phyloP scores from a whole-genome alignment of 2,888 invertebrate genomes.

The Auanema freiburgensis region DNA sequence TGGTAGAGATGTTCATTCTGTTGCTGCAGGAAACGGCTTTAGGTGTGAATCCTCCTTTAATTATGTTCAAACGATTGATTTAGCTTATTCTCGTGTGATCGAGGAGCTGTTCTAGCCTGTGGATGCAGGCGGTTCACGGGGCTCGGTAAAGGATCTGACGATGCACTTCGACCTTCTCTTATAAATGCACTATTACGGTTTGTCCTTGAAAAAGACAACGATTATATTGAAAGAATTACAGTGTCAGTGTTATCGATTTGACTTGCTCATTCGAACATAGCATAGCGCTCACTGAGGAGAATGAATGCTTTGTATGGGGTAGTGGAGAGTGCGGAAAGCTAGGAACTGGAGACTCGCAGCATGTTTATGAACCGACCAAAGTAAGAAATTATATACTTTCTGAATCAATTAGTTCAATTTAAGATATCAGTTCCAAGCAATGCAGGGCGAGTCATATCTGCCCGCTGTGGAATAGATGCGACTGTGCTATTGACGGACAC shows the following conservation, averaged over 20 bases:
- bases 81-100: constrained; percentile 74
- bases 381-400: constrained; percentile 18
- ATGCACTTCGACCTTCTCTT: constrained; percentile 71
- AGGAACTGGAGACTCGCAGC: constrained; percentile 70
- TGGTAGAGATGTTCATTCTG: constrained; percentile 32
- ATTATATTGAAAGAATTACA: constrained; percentile 45
- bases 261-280: constrained; percentile 73
- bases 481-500: constrained; percentile 37
- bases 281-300: constrained; percentile 72
- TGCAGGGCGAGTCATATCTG: constrained; percentile 38
- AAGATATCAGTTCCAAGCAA: constrained; percentile 43
- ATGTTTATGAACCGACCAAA: constrained; percentile 64
- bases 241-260: constrained; percentile 67
- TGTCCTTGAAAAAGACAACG: neutral
- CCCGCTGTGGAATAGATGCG: constrained; percentile 38
- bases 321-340: constrained; percentile 71
- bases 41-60: constrained; percentile 7
- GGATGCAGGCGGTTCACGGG: constrained; percentile 70
- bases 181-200: constrained; percentile 68
- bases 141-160: constrained; percentile 68
- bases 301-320: constrained; percentile 75
- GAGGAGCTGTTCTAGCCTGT: constrained; percentile 75
- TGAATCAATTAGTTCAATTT: constrained; percentile 10
- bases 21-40: constrained; percentile 33
- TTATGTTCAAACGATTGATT: constrained; percentile 65